These are phyloP conservation scores for Micrasema minimum DNA, from an alignment of 1,140 invertebrate species.

Conservation along the genomic window DNA sequence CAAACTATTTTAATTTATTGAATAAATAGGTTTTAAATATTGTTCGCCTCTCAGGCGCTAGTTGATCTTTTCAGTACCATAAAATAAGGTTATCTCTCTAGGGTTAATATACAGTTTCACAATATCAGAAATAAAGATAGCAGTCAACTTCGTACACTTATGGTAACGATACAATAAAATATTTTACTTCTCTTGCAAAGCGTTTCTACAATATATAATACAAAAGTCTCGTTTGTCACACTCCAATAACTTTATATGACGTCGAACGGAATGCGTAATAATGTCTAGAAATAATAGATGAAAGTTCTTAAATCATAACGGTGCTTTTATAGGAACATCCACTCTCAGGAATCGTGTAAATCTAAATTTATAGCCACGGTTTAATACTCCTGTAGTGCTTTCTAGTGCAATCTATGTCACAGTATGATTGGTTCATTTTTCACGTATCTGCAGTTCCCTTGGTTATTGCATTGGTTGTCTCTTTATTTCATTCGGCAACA, in stretches of 20 bases:
- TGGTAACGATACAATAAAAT: conserved; percentile 15
- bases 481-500: neutral
- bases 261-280: conserved; percentile 25
- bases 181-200: conserved; percentile 7
- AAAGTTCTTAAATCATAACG: conserved; percentile 17
- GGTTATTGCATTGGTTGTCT: neutral
- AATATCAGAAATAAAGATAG: too few species aligned
- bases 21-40: too few species aligned
- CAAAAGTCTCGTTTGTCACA: neutral
- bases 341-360: conserved; percentile 8
- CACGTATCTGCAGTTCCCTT: neutral
- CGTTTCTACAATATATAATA: too few species aligned
- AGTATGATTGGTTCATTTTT: neutral
- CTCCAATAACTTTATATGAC: conserved; percentile 23
- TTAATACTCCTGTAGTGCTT: neutral
- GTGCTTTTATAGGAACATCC: conserved; percentile 4
- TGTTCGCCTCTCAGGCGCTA: too few species aligned
- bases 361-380: conserved; percentile 1
- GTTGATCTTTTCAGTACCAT: too few species aligned
- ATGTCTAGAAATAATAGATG: conserved; percentile 9
- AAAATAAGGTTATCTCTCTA: too few species aligned
- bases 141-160: conserved; percentile 11
- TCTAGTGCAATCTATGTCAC: neutral
- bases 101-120: too few species aligned
- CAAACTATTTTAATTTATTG: too few species aligned